Evolutionary conservation across 2,797 vertebrate genomes (phyloP).

Genomic region (Spizella passerina): DNA sequence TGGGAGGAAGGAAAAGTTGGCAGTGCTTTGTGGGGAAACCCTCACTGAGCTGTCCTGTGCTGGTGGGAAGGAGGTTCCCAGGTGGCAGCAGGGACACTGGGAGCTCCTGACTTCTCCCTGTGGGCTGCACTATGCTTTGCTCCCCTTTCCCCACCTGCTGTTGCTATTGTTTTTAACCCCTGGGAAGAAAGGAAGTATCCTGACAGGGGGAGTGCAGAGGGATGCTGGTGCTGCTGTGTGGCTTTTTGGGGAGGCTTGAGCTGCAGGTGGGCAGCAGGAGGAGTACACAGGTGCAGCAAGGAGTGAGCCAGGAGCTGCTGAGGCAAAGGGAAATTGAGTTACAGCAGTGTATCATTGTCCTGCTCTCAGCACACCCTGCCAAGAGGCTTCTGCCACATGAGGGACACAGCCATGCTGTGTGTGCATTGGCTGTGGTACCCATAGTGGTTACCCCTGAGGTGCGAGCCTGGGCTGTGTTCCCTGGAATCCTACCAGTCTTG

Average conservation of each 20-base stretch:
- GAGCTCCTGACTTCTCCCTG: background rate
- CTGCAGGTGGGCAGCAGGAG: background rate
- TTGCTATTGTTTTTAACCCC: background rate
- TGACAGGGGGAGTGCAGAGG: accelerated
- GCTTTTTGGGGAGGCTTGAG: background rate
- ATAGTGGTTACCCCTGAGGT: accelerated
- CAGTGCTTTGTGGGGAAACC: background rate
- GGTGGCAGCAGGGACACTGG: background rate
- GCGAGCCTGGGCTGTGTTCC: background rate
- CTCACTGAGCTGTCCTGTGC: accelerated
- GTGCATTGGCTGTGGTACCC: background rate
- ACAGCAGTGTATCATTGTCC: background rate
- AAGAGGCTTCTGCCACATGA: background rate
- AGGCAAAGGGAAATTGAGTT: background rate
- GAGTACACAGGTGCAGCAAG: background rate
- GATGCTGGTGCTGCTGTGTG: background rate
- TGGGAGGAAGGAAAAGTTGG: background rate
- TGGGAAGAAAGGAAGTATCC: background rate
- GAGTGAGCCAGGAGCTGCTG: background rate
- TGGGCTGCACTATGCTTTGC: background rate
- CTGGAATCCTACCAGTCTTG: background rate
- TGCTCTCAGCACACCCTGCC: background rate
- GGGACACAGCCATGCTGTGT: accelerated
- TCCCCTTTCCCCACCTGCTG: background rate
- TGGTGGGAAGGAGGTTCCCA: background rate